Evolutionary conservation across 1,140 invertebrate species (phyloP).

Genomic region (Pteromalus puparum): DNA sequence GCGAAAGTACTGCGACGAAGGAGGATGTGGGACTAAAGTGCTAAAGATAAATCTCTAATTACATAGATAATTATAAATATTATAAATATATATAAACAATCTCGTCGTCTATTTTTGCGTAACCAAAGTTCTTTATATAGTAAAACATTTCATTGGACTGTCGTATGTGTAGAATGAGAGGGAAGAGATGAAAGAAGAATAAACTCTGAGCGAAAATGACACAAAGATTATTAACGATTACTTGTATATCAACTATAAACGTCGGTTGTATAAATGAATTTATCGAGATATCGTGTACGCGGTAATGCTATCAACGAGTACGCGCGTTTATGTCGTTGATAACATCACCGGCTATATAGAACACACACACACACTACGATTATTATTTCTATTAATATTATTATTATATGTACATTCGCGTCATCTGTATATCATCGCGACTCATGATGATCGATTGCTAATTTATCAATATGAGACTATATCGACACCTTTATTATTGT

Average conservation of each 20-base stretch:
- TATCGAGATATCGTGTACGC: conserved; percentile 53
- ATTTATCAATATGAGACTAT: conserved; percentile 28
- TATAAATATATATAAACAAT: conserved; percentile 58
- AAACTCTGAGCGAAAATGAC: background rate
- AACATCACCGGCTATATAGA: conserved; percentile 31
- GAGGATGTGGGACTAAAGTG: conserved; percentile 50
- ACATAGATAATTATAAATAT: conserved; percentile 55
- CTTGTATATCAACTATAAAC: conserved; percentile 52
- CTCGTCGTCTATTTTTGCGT: conserved; percentile 72
- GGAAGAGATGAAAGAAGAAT: background rate
- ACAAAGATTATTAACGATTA: conserved; percentile 53
- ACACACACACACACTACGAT: conserved; percentile 12
- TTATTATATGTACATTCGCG: conserved; percentile 9
- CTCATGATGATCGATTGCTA: conserved; percentile 4
- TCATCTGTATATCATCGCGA: conserved; percentile 36
- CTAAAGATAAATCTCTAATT: conserved; percentile 54
- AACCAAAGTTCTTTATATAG: conserved; percentile 69
- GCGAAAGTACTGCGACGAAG: conserved; percentile 21
- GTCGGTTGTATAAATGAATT: conserved; percentile 65
- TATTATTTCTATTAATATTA: conserved; percentile 45
- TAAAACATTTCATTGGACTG: conserved; percentile 46
- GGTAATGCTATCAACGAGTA: conserved; percentile 52
- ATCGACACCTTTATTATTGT: conserved; percentile 44
- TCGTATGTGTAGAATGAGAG: conserved; percentile 30
- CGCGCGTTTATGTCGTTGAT: conserved; percentile 36